Conservation (phyloP, 2,113 vertebrate genomes). For the Enhydra lutris region DNA sequence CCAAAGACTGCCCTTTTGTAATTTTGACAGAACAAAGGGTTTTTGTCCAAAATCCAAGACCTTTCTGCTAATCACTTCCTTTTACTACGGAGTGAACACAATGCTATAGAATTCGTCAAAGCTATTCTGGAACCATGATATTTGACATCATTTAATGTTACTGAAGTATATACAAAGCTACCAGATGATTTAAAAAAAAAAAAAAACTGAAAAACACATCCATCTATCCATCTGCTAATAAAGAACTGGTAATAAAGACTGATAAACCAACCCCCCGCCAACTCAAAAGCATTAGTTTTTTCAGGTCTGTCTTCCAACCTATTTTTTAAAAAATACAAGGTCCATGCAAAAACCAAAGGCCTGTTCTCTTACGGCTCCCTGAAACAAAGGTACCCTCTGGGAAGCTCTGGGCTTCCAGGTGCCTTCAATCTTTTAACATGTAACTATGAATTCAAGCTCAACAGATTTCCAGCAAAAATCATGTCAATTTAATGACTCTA, state of each 20-base stretch:
- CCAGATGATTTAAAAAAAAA: neutral
- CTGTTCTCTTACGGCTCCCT: neutral
- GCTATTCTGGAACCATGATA: neutral
- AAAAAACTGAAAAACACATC: neutral
- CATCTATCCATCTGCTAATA: neutral
- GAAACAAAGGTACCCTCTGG: neutral
- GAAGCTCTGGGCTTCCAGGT: neutral
- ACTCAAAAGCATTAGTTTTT: neutral
- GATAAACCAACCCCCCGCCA: neutral
- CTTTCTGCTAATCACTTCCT: constrained; percentile 44
- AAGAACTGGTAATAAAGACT: neutral
- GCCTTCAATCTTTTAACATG: neutral
- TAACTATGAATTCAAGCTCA: neutral
- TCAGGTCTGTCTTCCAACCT: neutral
- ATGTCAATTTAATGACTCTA: neutral
- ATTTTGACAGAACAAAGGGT: neutral
- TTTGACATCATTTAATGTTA: neutral
- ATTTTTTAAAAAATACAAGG: neutral
- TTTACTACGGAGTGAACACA: neutral
- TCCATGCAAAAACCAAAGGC: neutral
- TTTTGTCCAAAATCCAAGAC: constrained; percentile 48
- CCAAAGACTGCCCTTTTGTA: constrained; percentile 49
- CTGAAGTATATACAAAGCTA: neutral
- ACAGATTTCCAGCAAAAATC: neutral
- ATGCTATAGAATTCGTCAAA: constrained; percentile 33